phyloP scores from a whole-genome alignment of 1,140 invertebrate species.

The Protaetia brevitarsis region DNA sequence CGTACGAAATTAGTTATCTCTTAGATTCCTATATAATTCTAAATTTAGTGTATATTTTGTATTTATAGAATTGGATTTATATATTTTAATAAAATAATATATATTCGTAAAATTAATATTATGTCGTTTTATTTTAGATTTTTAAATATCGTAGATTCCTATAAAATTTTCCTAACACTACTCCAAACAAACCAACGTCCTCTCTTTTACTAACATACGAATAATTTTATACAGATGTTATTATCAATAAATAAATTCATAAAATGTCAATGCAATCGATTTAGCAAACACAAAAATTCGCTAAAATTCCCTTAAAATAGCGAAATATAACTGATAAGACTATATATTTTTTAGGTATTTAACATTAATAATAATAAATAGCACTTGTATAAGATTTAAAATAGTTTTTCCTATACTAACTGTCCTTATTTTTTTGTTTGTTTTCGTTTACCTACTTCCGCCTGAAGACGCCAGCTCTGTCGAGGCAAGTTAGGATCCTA shows the following conservation, averaged over 20 bases:
- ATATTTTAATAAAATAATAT: conserved; percentile 20
- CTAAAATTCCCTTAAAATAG: too few species aligned
- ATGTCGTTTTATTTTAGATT: conserved; percentile 22
- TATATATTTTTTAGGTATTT: not conserved
- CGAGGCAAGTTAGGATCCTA: conserved; percentile 46
- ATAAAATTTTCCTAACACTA: conserved; percentile 8
- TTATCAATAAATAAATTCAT: too few species aligned
- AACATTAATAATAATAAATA: not conserved
- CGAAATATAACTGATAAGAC: too few species aligned
- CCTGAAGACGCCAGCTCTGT: conserved; percentile 30
- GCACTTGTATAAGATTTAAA: conserved; percentile 17
- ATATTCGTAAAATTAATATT: not conserved
- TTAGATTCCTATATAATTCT: not conserved
- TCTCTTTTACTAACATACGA: conserved; percentile 5
- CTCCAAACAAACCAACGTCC: too few species aligned
- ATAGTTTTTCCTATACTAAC: conserved; percentile 24
- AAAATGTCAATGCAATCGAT: conserved; percentile 11
- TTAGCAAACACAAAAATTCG: conserved; percentile 21
- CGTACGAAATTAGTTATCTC: not conserved
- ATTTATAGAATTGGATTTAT: conserved; percentile 18
- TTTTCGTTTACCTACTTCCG: conserved; percentile 8
- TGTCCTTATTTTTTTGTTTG: conserved; percentile 21
- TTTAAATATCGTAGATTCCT: not conserved
- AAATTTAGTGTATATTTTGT: conserved; percentile 19
- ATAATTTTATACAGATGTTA: conserved; percentile 14